A percentile compares a stretch with the other conserved stretches of the same genome.
Evolutionary conservation across 2,113 vertebrate species (phyloP).

Genomic region (Chauna torquata): DNA sequence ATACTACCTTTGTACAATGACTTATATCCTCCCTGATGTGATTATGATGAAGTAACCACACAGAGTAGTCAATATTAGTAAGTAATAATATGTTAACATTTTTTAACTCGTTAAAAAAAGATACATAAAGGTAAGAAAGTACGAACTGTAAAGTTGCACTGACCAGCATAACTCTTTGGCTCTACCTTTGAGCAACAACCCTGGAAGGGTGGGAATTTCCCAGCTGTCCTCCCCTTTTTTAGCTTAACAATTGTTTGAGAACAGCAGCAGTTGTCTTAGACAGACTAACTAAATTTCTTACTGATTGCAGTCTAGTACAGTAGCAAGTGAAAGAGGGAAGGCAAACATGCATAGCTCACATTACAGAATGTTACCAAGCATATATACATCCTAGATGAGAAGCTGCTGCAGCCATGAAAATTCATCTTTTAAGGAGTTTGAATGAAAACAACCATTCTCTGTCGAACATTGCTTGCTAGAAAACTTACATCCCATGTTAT

Average conservation of each 20-base stretch:
- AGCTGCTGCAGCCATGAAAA: background rate
- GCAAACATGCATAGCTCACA: background rate
- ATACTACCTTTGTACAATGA: background rate
- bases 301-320: background rate
- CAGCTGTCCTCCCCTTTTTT: background rate
- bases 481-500: conserved; percentile 98
- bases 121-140: background rate
- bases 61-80: background rate
- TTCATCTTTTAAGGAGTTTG: background rate
- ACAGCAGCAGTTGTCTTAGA: background rate
- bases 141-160: background rate
- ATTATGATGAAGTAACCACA: background rate
- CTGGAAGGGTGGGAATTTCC: too few species aligned
- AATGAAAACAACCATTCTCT: background rate
- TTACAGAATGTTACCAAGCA: background rate
- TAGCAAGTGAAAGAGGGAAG: background rate
- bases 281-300: background rate
- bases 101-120: background rate
- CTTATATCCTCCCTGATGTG: background rate
- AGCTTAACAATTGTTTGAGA: background rate
- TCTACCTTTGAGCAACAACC: background rate
- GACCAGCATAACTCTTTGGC: background rate
- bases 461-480: background rate
- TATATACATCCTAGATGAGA: background rate
- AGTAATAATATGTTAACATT: background rate